phyloP scores from a whole-genome alignment of 2,797 vertebrate species.

The Clamator glandarius region DNA sequence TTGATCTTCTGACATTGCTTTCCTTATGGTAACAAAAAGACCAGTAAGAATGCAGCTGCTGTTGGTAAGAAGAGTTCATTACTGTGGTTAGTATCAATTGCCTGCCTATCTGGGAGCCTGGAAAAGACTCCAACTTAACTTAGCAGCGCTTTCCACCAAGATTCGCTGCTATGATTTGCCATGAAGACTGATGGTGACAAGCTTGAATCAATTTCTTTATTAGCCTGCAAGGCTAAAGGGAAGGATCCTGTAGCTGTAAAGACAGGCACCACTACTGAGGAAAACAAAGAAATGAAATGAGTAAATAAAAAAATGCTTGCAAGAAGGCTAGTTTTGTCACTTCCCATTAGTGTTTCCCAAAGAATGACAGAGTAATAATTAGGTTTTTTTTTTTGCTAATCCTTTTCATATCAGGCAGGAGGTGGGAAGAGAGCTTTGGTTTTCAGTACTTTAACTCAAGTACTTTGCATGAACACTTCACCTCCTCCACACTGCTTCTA shows the following conservation, averaged over 20 bases:
- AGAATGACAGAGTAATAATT: neutral
- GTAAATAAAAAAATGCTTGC: neutral
- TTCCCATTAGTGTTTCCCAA: neutral
- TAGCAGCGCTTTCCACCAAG: neutral
- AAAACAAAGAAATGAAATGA: neutral
- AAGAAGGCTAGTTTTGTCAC: neutral
- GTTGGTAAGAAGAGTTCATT: neutral
- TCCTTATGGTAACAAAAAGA: neutral
- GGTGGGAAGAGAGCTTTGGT: neutral
- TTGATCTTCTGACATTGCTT: neutral
- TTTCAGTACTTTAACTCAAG: neutral
- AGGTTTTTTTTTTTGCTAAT: neutral
- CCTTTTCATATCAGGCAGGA: neutral
- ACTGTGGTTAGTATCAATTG: neutral
- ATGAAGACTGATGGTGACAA: neutral
- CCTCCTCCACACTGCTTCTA: neutral
- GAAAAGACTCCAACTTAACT: neutral
- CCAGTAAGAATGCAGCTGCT: neutral
- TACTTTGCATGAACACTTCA: neutral
- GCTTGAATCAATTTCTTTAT: neutral
- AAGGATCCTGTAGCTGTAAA: neutral
- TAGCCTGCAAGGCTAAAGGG: neutral
- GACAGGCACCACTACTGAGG: neutral
- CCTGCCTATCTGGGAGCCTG: neutral
- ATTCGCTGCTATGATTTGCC: neutral